Conservation (phyloP, 2,797 vertebrate genomes). For the Pteronotus mesoamericanus region DNA sequence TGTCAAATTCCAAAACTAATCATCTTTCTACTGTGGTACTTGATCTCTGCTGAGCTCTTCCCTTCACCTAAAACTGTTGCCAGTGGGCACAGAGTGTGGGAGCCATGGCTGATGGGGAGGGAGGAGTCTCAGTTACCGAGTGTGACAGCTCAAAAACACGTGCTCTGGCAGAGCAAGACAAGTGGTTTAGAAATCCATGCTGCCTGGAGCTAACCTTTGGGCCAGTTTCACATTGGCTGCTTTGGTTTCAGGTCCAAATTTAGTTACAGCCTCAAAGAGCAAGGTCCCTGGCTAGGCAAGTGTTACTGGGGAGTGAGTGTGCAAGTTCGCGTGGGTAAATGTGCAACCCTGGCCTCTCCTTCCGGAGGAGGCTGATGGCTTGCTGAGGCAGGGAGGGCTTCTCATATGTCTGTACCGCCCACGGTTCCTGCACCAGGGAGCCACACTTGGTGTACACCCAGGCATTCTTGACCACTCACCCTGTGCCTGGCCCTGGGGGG, state of each 20-base stretch:
- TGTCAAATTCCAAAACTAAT: background rate
- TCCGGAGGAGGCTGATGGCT: background rate
- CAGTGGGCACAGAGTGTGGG: background rate
- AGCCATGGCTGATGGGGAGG: background rate
- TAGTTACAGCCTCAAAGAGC: background rate
- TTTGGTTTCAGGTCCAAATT: conserved; percentile 3
- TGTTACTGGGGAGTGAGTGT: background rate
- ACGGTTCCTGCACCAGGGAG: background rate
- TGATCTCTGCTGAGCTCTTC: background rate
- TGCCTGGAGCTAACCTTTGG: background rate
- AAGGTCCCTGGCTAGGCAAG: background rate
- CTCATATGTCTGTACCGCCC: background rate
- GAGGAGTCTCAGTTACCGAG: background rate
- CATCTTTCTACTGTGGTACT: background rate
- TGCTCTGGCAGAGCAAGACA: background rate
- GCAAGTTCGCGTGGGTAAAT: background rate
- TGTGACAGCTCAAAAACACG: background rate
- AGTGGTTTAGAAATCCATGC: background rate
- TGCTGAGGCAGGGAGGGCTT: background rate
- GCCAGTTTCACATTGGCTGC: background rate
- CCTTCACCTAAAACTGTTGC: background rate
- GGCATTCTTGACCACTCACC: background rate
- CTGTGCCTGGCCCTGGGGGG: background rate
- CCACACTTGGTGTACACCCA: too few relatives aligned
- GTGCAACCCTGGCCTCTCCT: background rate